Evolutionary conservation across 35 echinoderm and acorn worm species (phyloP).

Genomic region (Holothuria glaberrima): DNA sequence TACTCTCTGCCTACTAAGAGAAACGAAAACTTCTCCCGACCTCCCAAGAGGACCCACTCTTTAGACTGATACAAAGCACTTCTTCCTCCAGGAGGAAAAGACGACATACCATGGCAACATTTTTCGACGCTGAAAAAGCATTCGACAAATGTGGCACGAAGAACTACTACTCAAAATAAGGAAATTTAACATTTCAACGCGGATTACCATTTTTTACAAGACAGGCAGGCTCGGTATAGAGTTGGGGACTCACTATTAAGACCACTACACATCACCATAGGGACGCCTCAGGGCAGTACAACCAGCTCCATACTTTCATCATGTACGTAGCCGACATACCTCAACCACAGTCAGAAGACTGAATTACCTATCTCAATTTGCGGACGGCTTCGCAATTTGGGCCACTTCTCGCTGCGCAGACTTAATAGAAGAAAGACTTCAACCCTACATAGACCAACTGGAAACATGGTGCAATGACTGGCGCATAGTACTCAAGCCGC

Average conservation of each 20-base stretch:
- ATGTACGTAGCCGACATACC: slow-evolving; percentile 1
- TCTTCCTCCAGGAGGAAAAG: neutral
- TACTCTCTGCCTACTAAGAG: neutral
- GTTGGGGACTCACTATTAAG: neutral
- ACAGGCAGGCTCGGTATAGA: neutral
- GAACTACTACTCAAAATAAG: slow-evolving; percentile 24
- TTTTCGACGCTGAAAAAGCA: slow-evolving; percentile 35
- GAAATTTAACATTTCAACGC: neutral
- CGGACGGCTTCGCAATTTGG: slow-evolving; percentile 45
- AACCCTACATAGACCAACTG: slow-evolving; percentile 1
- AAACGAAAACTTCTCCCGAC: neutral
- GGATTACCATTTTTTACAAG: neutral
- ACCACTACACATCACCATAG: neutral
- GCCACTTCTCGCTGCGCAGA: neutral
- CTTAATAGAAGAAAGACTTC: neutral
- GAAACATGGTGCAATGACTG: slow-evolving; percentile 33
- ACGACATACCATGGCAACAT: neutral
- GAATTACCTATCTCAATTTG: slow-evolving; percentile 18
- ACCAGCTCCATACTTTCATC: slow-evolving; percentile 35
- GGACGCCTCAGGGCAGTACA: slow-evolving; percentile 28
- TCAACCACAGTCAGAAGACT: neutral
- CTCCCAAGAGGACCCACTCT: too few species aligned
- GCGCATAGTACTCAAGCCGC: neutral
- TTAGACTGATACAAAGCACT: neutral
- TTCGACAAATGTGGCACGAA: slow-evolving; percentile 33